Base-by-base conservation (phyloP, 2,888 invertebrate species). In the Dicyrtoma fusca region DNA sequence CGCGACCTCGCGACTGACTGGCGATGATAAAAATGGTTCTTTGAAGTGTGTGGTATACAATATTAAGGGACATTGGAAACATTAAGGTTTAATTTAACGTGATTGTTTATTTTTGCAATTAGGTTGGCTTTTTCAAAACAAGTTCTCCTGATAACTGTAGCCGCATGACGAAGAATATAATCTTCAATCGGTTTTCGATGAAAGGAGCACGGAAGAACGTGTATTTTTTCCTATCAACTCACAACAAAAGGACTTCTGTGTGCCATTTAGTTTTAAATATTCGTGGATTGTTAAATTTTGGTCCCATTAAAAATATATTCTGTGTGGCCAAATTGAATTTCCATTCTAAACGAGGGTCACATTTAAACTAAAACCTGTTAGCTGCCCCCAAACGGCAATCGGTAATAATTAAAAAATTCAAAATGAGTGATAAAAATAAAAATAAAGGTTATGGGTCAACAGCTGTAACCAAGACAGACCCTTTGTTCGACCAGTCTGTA, bases 261-360 rank as follows among this genome's bases (percentile, higher is more conserved):
- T 34, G 19, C 14, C 34, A n/a, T 42, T 42, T 42, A 49, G n/a
- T 42, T 65, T 65, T 51, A 34, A 34, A 25, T 19, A 53, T 53
- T 19, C 42, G 34, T 23, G 53, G 51, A 25, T 49, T 65, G 53
- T 65, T 65, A 5, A 51, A 65, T 65, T 65, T 51, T 34, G 49
- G 51, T 34, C 51, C 49, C 13, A 34, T 53, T 65, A 65, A 65
- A 65, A 65, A 65, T 65, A 65, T 49, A 65, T 65, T 65, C 34
- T 65, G 65, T 65, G 47, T 65, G 2, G 65, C 53, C 53, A 65
- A 65, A 42, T 53, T 65, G 34, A 65, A 65, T 53, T 65, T 65
- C 26, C 53, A 65, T 65, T 65, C 53, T 51, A 49, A 65, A 53
- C 65, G 25, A 47, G 23, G 4, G 11, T 6, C 14, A 6, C 23